Percentiles rank a stretch among this genome's conserved stretches.
Evolutionary conservation across 2,888 invertebrate genomes (phyloP).

Genomic region (Hyposoter didymator): DNA sequence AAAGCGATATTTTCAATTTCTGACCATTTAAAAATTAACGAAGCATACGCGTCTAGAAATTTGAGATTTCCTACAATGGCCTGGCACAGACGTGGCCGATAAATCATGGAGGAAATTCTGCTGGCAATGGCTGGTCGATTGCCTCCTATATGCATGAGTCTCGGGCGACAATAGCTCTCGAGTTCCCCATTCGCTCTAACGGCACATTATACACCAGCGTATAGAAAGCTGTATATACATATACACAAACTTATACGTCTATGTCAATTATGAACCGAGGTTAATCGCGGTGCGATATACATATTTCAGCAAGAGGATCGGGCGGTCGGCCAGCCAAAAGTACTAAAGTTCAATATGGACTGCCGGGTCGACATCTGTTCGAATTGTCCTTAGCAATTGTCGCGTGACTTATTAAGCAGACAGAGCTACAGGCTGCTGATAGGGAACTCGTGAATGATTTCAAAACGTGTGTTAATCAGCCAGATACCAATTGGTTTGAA

Average conservation of each 20-base stretch:
- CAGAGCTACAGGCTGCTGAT: background rate
- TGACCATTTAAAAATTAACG: constrained; percentile 54
- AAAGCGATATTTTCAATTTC: constrained; percentile 18
- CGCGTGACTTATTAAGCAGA: constrained; percentile 24
- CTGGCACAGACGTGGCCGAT: constrained; percentile 62
- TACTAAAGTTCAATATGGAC: constrained; percentile 49
- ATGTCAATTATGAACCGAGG: constrained; percentile 67
- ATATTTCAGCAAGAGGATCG: constrained; percentile 63
- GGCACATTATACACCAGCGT: constrained; percentile 19
- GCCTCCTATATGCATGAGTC: constrained; percentile 60
- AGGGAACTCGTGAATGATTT: background rate
- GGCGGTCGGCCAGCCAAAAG: constrained; percentile 64
- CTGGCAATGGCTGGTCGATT: constrained; percentile 69
- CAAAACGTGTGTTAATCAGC: background rate
- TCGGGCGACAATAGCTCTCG: constrained; percentile 66
- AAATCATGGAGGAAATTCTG: constrained; percentile 64
- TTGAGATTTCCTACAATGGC: constrained; percentile 37
- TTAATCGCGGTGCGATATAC: constrained; percentile 65
- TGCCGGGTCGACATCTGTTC: constrained; percentile 42
- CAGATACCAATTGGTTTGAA: background rate
- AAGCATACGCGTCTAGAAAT: constrained; percentile 47
- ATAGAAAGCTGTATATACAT: constrained; percentile 13
- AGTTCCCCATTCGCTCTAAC: constrained; percentile 55
- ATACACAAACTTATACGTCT: constrained; percentile 28
- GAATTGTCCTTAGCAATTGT: constrained; percentile 49